Conservation (phyloP, 2,797 vertebrate species). For the Buphagus erythrorhynchus region DNA sequence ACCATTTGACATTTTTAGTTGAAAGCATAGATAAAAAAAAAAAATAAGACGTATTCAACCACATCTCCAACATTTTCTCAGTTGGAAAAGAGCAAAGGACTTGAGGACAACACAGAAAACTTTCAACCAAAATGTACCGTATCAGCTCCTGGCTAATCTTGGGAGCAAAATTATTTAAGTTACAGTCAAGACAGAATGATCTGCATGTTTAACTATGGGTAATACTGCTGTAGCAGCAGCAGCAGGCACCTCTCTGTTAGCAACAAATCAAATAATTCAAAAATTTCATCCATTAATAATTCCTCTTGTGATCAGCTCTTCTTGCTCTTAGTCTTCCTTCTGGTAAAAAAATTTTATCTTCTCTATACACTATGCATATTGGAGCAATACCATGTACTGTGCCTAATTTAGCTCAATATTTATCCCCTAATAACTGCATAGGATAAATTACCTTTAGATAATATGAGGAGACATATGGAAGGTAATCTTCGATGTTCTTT, state of each 20-base stretch:
- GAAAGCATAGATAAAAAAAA: background rate
- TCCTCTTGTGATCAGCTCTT: background rate
- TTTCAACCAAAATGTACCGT: background rate
- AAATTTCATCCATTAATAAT: background rate
- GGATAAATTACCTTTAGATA: background rate
- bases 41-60: background rate
- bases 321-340: background rate
- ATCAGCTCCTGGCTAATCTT: background rate
- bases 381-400: background rate
- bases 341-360: background rate
- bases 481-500: background rate
- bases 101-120: background rate
- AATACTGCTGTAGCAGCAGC: background rate
- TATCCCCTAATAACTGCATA: background rate
- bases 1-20: background rate
- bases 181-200: background rate
- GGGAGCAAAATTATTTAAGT: background rate
- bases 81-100: background rate
- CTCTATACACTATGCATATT: background rate
- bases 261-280: background rate
- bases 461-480: background rate
- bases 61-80: background rate
- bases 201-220: background rate
- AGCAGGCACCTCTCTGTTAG: background rate
- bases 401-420: background rate